Percentiles rank a stretch among this genome's conserved stretches.
These are phyloP conservation scores for Clarias fuscus DNA, from an alignment of 2,797 vertebrate genomes.

Conservation along the genomic window DNA sequence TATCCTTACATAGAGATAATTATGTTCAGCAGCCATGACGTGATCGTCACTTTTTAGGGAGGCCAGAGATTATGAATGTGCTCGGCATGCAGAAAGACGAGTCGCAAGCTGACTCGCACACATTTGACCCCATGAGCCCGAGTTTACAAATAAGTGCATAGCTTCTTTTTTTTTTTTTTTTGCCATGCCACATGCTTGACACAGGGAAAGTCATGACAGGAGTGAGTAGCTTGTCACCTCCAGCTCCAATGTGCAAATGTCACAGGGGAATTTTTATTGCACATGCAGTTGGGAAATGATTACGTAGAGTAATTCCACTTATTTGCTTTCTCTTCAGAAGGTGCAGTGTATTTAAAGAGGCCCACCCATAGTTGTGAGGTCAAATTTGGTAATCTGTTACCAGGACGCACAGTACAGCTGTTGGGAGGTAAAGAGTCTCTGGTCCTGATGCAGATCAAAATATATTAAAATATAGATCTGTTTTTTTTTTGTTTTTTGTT, in stretches of 20 bases:
- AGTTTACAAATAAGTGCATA: conserved; percentile 71
- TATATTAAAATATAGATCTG: background rate
- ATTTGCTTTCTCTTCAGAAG: conserved; percentile 61
- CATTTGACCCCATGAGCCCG: conserved; percentile 59
- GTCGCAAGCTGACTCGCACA: conserved; percentile 56
- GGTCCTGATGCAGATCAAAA: background rate
- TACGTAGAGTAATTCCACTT: conserved; percentile 55
- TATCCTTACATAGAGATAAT: conserved; percentile 27
- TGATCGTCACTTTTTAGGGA: conserved; percentile 15
- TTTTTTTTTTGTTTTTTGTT: background rate
- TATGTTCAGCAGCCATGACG: conserved; percentile 13
- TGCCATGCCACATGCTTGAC: conserved; percentile 54
- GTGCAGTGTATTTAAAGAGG: conserved; percentile 51
- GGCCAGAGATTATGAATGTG: conserved; percentile 48
- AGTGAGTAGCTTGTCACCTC: conserved; percentile 46
- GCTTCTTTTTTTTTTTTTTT: conserved; percentile 54
- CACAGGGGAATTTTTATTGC: conserved; percentile 64
- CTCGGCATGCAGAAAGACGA: conserved; percentile 58
- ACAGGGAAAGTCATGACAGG: conserved; percentile 58
- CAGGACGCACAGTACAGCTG: conserved; percentile 16
- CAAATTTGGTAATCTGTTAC: conserved; percentile 46
- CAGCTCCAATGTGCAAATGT: conserved; percentile 53
- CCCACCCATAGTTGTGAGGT: conserved; percentile 48
- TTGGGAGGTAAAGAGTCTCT: background rate
- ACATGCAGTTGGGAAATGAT: conserved; percentile 64